These are phyloP conservation scores for Andrena flavipes DNA, from an alignment of 2,888 invertebrate species.

Conservation along the genomic window DNA sequence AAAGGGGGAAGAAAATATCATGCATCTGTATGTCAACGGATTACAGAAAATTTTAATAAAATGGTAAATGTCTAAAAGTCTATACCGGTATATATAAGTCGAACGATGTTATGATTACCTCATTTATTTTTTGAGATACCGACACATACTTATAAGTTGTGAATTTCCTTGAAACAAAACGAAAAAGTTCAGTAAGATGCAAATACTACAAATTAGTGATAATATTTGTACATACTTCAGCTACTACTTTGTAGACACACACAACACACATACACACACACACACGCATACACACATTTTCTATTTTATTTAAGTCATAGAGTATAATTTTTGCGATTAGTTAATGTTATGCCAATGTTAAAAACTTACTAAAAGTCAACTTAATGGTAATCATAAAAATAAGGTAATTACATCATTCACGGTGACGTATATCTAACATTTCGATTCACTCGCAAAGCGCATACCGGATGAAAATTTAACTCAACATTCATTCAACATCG, in stretches of 20 bases:
- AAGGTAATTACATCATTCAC: conserved; percentile 63
- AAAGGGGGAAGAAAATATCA: conserved; percentile 52
- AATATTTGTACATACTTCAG: conserved; percentile 71
- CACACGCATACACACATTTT: conserved; percentile 29
- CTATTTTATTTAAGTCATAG: conserved; percentile 65
- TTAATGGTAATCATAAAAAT: conserved; percentile 66
- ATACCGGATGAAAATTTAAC: conserved; percentile 44
- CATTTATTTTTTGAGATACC: conserved; percentile 64
- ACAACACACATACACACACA: neutral
- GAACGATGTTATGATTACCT: conserved; percentile 69
- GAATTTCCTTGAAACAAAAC: conserved; percentile 50
- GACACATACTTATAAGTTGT: conserved; percentile 60
- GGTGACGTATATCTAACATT: conserved; percentile 60
- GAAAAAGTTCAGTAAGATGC: conserved; percentile 48
- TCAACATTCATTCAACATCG: conserved; percentile 48
- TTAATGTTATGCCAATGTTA: conserved; percentile 56
- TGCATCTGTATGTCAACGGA: conserved; percentile 69
- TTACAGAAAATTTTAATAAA: conserved; percentile 72
- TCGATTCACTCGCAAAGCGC: conserved; percentile 43
- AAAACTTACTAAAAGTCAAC: conserved; percentile 60
- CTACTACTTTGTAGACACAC: conserved; percentile 57
- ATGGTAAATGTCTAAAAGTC: conserved; percentile 58
- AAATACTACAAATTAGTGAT: conserved; percentile 65
- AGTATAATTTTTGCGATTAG: conserved; percentile 60
- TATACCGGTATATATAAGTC: conserved; percentile 63